Evolutionary conservation across 2,888 invertebrate genomes (phyloP).

Genomic region (Chrysomela aeneicollis): DNA sequence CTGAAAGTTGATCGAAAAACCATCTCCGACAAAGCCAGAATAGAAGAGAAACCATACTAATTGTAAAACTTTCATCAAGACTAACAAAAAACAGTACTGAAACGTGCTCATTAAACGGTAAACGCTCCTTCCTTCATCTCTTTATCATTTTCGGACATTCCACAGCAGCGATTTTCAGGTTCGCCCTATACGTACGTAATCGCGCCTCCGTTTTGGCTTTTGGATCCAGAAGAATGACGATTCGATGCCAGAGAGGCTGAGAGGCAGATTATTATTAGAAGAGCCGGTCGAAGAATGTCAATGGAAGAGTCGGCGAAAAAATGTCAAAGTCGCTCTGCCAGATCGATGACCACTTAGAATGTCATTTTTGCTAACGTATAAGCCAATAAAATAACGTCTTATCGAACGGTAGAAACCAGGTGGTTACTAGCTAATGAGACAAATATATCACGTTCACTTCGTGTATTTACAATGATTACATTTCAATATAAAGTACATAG

Average conservation of each 20-base stretch:
- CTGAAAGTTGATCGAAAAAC: no score
- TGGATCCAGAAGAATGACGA: constrained; percentile 32
- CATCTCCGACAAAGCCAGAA: no score
- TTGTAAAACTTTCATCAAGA: no score
- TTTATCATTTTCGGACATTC: constrained; percentile 5
- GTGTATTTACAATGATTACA: no score
- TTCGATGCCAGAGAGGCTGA: constrained; percentile 31
- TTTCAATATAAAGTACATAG: no score
- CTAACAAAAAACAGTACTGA: no score
- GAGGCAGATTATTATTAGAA: constrained; percentile 29
- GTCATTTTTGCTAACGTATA: not conserved
- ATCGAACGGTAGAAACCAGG: no score
- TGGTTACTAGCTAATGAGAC: no score
- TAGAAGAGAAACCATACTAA: no score
- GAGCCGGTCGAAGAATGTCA: constrained; percentile 26
- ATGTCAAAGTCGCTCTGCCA: constrained; percentile 26
- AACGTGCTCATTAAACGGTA: no score
- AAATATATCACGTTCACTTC: no score
- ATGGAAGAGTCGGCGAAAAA: constrained; percentile 25
- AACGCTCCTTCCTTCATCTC: constrained; percentile 4
- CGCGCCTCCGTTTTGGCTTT: constrained; percentile 27
- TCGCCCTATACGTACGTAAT: constrained; percentile 30
- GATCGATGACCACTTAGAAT: not conserved
- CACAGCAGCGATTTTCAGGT: constrained; percentile 24
- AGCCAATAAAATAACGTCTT: constrained; percentile 8